Evolutionary conservation across 2,888 invertebrate genomes (phyloP), one percentile per base, ranked within the genome.

Genomic region (Masnerella sp.): DNA sequence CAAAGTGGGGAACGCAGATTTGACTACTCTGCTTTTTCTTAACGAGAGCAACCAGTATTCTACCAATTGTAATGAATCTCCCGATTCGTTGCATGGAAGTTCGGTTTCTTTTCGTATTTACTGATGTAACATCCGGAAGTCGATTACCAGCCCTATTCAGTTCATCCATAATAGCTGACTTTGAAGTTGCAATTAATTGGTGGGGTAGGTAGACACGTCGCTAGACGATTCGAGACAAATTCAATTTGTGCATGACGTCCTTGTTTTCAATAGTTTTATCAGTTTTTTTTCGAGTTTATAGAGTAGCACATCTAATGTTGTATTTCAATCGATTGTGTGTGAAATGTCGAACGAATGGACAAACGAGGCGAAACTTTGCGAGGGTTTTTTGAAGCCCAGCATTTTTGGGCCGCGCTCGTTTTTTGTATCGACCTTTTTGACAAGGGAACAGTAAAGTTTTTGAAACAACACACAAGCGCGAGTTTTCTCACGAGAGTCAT

Each of bases 81-180:
- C 70, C 75, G 69, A 71, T 77, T 78, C 80, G 77, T 76, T 79
- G 80, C 80, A 79, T 80, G 80, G 30, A 18, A 78, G 78, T 69
- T 77, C 75, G 77, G 77, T 71, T 75, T 76, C 62, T 76, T 78
- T 77, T 77, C 56, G 76, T 76, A 77, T 76, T 71, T 77, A 9
- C n/a, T n/a, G n/a, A n/a, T 8, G 32, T 32, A 9, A 32, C 32
- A 32, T n/a, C n/a, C n/a, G n/a, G n/a, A n/a, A n/a, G n/a, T n/a
- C n/a, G n/a, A n/a, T n/a, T n/a, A n/a, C n/a, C n/a, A n/a, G n/a
- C n/a, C n/a, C n/a, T n/a, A n/a, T n/a, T n/a, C n/a, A n/a, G n/a
- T n/a, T n/a, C n/a, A n/a, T n/a, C n/a, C n/a, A n/a, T n/a, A n/a
- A n/a, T n/a, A n/a, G n/a, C n/a, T n/a, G n/a, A n/a, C n/a, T 32